A percentile compares a stretch with the other conserved stretches of the same genome.
Evolutionary conservation across 2,113 vertebrate genomes (phyloP).

Genomic region (Callocephalon fimbriatum): DNA sequence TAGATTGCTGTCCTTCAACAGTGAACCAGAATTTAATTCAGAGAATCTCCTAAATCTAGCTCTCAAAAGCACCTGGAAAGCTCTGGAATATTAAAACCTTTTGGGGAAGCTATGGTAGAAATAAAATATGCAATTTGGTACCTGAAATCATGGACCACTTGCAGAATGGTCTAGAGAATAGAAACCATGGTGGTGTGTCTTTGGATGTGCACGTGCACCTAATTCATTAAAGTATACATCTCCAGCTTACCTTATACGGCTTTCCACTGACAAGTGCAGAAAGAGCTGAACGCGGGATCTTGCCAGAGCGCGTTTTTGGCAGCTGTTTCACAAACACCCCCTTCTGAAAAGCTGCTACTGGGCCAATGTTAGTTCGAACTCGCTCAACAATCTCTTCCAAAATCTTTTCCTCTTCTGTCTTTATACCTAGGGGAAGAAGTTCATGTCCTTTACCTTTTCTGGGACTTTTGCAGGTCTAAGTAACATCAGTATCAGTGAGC

Average conservation of each 20-base stretch:
- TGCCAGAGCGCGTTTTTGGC: conserved; percentile 96
- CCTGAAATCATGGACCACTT: background rate
- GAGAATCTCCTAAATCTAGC: background rate
- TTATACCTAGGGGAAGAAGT: conserved; percentile 75
- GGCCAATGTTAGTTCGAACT: conserved; percentile 88
- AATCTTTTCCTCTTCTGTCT: conserved; percentile 71
- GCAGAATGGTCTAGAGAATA: background rate
- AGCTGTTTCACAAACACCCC: conserved; percentile 86
- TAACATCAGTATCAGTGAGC: background rate
- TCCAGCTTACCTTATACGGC: conserved; percentile 84
- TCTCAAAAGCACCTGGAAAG: background rate
- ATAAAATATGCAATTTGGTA: background rate
- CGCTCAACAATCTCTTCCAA: conserved; percentile 82
- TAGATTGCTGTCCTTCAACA: background rate
- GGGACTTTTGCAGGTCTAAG: background rate
- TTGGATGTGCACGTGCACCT: rapidly evolving
- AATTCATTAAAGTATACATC: background rate
- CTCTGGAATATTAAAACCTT: background rate
- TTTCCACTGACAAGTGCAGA: conserved; percentile 89
- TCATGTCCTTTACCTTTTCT: background rate
- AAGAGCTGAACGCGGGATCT: conserved; percentile 90
- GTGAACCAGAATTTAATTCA: background rate
- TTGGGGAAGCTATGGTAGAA: background rate
- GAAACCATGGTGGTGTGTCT: background rate
- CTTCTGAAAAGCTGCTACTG: conserved; percentile 91